Evolutionary conservation across 2,797 vertebrate species (phyloP).

Genomic region (Amblyopsis hoosieri): DNA sequence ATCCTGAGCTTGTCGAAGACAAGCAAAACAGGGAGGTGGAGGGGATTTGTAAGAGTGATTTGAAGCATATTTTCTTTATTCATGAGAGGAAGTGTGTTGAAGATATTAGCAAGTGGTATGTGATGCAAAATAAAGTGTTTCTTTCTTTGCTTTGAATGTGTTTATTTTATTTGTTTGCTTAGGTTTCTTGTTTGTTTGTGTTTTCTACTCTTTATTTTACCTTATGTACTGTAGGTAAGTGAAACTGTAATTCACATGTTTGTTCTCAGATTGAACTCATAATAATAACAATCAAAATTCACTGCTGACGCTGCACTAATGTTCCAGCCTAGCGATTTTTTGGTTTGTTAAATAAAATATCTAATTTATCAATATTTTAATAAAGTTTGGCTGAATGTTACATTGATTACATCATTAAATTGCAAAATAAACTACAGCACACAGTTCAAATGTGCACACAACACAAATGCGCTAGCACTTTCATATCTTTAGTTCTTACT

Average conservation of each 20-base stretch:
- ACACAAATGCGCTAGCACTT: no score
- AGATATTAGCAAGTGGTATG: background rate
- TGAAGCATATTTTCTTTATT: slow-evolving; percentile 1
- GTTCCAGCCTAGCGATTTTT: no score
- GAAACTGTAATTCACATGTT: background rate
- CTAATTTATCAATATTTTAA: background rate
- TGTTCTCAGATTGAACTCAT: no score
- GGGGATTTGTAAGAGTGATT: slow-evolving; percentile 20
- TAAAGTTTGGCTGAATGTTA: no score
- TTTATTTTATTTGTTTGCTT: no score
- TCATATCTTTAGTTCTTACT: no score
- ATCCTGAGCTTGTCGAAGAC: slow-evolving; percentile 72
- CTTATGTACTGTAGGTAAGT: background rate
- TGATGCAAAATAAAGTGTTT: background rate
- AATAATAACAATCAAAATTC: no score
- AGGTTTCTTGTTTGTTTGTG: background rate
- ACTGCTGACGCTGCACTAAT: no score
- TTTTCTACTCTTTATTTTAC: background rate
- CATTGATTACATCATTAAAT: no score
- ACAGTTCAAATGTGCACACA: no score
- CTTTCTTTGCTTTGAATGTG: background rate
- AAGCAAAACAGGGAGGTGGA: slow-evolving; percentile 39
- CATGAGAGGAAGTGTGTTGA: background rate
- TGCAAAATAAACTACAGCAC: no score
- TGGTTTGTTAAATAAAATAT: slow-evolving; percentile 1